Evolutionary conservation across 1,140 invertebrate species (phyloP).

Genomic region (Ephestia elutella): DNA sequence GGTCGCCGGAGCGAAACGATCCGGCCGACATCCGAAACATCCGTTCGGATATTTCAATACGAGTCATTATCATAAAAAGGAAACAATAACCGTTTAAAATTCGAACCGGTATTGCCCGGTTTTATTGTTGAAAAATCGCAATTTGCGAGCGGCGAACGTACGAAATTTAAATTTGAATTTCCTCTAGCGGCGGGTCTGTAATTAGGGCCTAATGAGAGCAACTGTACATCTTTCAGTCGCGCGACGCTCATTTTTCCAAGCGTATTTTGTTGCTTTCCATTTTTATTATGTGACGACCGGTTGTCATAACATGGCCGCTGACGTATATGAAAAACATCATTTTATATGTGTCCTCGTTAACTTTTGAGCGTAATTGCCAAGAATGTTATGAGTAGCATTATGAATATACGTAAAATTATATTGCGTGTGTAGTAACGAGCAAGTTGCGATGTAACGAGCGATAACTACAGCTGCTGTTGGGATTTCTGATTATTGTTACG

Average conservation of each 20-base stretch:
- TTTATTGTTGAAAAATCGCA: slow-evolving; percentile 66
- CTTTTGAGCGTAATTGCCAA: slow-evolving; percentile 24
- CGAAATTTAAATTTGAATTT: slow-evolving; percentile 69
- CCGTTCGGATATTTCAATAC: slow-evolving; percentile 62
- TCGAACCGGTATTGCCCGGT: slow-evolving; percentile 46
- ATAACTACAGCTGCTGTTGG: not conserved
- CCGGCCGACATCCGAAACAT: slow-evolving; percentile 48
- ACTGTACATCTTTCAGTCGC: slow-evolving; percentile 39
- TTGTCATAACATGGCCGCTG: slow-evolving; percentile 31
- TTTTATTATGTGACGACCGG: slow-evolving; percentile 48
- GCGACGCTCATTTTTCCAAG: slow-evolving; percentile 36
- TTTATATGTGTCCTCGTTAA: slow-evolving; percentile 38
- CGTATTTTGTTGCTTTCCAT: slow-evolving; percentile 33
- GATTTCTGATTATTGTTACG: slow-evolving; percentile 4
- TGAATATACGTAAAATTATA: slow-evolving; percentile 3
- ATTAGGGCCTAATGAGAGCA: slow-evolving; percentile 67
- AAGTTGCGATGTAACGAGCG: not conserved
- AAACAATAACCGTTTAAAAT: slow-evolving; percentile 71
- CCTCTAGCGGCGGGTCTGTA: slow-evolving; percentile 45
- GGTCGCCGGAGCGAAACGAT: slow-evolving; percentile 57
- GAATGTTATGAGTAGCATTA: not conserved
- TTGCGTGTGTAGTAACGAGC: not conserved
- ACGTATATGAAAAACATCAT: slow-evolving; percentile 5
- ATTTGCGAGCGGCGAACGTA: slow-evolving; percentile 47
- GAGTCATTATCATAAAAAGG: slow-evolving; percentile 69